Evolutionary conservation across 2,797 vertebrate species (phyloP), one percentile per base, ranked within the genome.

Genomic region (Sphaeramia orbicularis): DNA sequence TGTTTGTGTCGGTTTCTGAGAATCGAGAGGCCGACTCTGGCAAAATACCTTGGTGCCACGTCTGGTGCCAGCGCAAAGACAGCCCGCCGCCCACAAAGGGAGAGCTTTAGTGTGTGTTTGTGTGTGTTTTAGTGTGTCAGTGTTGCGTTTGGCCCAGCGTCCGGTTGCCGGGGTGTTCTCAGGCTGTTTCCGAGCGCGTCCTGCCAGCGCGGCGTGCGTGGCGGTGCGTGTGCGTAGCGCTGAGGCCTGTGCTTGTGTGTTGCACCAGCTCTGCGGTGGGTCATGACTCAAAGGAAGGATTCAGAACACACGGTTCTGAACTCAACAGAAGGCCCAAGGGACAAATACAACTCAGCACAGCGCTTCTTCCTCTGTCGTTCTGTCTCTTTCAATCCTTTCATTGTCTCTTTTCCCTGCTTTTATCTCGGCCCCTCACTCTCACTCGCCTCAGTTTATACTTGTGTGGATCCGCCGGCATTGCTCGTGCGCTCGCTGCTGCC

Each of bases 231-330:
- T 45, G 44, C 13, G 2, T 56, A 21, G 58, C 44, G 56, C 62
- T 64, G 35, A 35, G 21, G 50, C 64, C 49, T 54, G 38, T 64
- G 15, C 61, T 60, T 72, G 58, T 51, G 35, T 61, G 50, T 57
- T 24, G 68, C 50, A 59, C 65, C 56, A n/a, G 71, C 91, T 91
- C 92, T 79, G 89, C 15, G 85, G 90, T 92, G 91, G 91, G 90
- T 89, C 86, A 84, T 93, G 92, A 93, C 91, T 94, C 93, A 94
- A 92, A 92, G 90, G 91, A 91, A 93, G 83, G 80, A 82, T 83
- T 90, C 86, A 87, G 93, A 92, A 94, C 94, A 93, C 83, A 75
- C 76, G 90, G 93, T 93, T 89, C 92, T 88, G 90, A 90, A 90
- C 86, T 86, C 86, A 91, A 76, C 93, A 93, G 89, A 91, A 90